Evolutionary conservation across 1,140 invertebrate species (phyloP).

Genomic region (Papilio helenus): DNA sequence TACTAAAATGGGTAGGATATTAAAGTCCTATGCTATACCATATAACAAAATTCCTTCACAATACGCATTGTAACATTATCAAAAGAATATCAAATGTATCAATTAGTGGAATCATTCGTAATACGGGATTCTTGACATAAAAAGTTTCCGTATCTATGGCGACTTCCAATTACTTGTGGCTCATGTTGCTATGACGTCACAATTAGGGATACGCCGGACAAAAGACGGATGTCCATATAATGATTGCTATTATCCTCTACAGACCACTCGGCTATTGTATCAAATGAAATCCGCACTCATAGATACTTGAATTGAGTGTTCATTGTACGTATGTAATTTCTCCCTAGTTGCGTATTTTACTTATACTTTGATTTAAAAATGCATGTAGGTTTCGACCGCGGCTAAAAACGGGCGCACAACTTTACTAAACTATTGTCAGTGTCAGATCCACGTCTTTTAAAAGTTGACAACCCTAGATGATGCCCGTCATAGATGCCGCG

Average conservation of each 20-base stretch:
- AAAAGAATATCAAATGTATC: slow-evolving; percentile 16
- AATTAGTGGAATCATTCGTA: slow-evolving; percentile 23
- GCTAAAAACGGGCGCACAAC: no score
- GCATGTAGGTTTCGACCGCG: not conserved
- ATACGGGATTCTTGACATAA: not conserved
- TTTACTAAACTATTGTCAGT: no score
- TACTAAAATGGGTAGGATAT: no score
- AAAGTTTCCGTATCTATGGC: slow-evolving; percentile 28
- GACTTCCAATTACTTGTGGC: slow-evolving; percentile 33
- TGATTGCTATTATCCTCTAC: slow-evolving; percentile 40
- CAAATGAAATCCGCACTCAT: slow-evolving; percentile 32
- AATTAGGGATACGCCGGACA: slow-evolving; percentile 38
- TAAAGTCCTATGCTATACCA: not conserved
- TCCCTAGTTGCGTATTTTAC: not conserved
- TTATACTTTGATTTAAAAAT: not conserved
- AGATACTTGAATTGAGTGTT: slow-evolving; percentile 29
- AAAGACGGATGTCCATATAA: slow-evolving; percentile 40
- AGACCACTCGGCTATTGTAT: slow-evolving; percentile 38
- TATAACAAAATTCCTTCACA: not conserved
- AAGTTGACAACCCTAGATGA: not conserved
- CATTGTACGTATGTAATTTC: slow-evolving; percentile 28
- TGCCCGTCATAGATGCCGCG: slow-evolving; percentile 56
- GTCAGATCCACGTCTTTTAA: not conserved
- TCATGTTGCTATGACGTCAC: slow-evolving; percentile 28
- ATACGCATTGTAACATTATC: not conserved